Evolutionary conservation across 2,888 invertebrate genomes (phyloP), one percentile per base, ranked within the genome.

Genomic region (Heliconius cydno): DNA sequence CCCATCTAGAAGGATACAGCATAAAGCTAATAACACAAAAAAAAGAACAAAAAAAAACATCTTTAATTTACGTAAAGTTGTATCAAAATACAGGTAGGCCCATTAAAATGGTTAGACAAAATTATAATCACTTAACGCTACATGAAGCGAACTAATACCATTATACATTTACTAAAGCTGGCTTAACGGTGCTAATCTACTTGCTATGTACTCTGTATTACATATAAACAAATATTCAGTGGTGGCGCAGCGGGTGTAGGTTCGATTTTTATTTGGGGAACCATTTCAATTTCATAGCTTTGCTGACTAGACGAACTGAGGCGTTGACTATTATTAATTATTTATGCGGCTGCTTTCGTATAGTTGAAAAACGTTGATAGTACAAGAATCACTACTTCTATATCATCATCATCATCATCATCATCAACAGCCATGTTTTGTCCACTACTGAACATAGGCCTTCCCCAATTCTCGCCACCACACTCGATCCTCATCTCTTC

Each of bases 111-210:
- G 25, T 28, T 73, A 57, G 34, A 57, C 57, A 52, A 57, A 72
- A 63, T n/a, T n/a, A 38, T 41, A 63, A 74, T 65, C 71, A 60
- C 71, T 77, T 60, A 77, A 71, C 70, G 63, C 60, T 77, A 41
- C 70, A 9, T 19, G 46, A 65, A 65, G 79, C 76, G 71, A 65
- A 79, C 79, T 79, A 79, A 79, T 75, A 65, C 79, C 60, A 79
- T 79, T 77, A 77, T 65, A 5, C 74, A 65, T 65, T 74, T 74
- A 74, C 63, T 74, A 74, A 74, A 41, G 22, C 63, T 34, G 41
- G 74, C 34, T 74, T 63, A 74, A 63, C 74, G 34, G 74, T 74
- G 63, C 25, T 75, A 75, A 75, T 75, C 60, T 65, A 28, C 74
- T 65, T 75, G 65, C 63, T 60, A 63, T 57, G 25, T 74, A 12